Evolutionary conservation across 1,140 invertebrate genomes (phyloP).

Genomic region (Pogonomyrmex californicus): DNA sequence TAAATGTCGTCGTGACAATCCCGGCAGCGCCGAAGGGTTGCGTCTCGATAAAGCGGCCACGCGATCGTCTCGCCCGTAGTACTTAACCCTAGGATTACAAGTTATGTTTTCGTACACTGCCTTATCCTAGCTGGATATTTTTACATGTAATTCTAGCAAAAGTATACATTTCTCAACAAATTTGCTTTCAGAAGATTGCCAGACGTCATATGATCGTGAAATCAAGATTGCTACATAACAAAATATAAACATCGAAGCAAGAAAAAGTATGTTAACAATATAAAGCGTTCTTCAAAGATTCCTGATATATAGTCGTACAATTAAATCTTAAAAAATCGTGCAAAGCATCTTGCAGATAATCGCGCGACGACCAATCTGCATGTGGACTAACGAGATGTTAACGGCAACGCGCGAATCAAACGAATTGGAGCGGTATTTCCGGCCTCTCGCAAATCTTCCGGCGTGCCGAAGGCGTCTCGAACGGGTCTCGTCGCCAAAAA

Average conservation of each 20-base stretch:
- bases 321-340: too few relatives aligned
- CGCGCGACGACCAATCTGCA: background rate
- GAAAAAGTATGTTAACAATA: background rate
- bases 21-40: constrained; percentile 23
- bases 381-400: background rate
- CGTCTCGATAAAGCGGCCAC: constrained; percentile 9
- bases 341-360: background rate
- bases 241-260: background rate
- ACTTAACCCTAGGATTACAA: background rate
- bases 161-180: background rate
- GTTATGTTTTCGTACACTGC: background rate
- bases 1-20: constrained; percentile 34
- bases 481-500: background rate
- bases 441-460: constrained; percentile 3
- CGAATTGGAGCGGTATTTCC: constrained; percentile 1
- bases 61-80: background rate
- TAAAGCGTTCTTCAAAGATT: too few relatives aligned
- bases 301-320: too few relatives aligned
- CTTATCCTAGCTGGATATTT: background rate
- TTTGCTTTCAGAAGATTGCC: background rate
- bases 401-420: background rate
- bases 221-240: background rate
- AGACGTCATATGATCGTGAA: background rate
- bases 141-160: background rate
- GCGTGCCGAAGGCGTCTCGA: constrained; percentile 11